These are phyloP conservation scores for Rallus limicola DNA, from an alignment of 2,113 vertebrate genomes.

Conservation along the genomic window DNA sequence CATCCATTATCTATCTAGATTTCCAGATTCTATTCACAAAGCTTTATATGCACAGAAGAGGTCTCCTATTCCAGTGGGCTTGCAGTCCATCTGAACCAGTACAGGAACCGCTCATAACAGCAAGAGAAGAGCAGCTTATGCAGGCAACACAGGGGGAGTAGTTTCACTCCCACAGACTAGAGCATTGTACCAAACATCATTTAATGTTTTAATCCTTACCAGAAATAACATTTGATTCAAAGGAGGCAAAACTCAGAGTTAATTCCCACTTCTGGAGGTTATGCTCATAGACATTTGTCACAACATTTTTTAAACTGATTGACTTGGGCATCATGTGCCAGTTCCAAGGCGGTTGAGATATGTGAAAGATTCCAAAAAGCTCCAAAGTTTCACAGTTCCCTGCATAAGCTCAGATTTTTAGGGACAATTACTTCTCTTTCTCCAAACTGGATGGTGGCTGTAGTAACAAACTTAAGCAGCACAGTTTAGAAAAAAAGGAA, in stretches of 20 bases:
- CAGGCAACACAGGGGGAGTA: not conserved
- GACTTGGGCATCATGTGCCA: fast-evolving
- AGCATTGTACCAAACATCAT: not conserved
- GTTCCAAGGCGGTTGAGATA: not conserved
- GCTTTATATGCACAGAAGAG: not conserved
- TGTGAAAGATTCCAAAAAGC: not conserved
- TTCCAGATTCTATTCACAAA: not conserved
- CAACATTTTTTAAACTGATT: not conserved
- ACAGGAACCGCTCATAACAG: not conserved
- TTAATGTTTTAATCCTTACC: not conserved
- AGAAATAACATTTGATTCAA: not conserved
- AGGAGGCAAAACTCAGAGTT: not conserved
- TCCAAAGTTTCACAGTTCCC: not conserved
- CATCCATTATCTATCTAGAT: not conserved
- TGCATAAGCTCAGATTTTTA: not conserved
- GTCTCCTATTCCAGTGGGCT: not conserved
- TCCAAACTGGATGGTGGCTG: not conserved
- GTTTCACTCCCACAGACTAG: not conserved
- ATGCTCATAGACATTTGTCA: not conserved
- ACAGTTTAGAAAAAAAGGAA: not conserved
- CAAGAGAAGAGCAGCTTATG: not conserved
- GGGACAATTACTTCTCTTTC: not conserved
- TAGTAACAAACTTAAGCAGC: not conserved
- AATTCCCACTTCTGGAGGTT: not conserved
- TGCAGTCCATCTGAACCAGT: not conserved